Evolutionary conservation across 37 sponge, comb jelly and placozoan species (phyloP).

Genomic region (Mnemiopsis leidyi): DNA sequence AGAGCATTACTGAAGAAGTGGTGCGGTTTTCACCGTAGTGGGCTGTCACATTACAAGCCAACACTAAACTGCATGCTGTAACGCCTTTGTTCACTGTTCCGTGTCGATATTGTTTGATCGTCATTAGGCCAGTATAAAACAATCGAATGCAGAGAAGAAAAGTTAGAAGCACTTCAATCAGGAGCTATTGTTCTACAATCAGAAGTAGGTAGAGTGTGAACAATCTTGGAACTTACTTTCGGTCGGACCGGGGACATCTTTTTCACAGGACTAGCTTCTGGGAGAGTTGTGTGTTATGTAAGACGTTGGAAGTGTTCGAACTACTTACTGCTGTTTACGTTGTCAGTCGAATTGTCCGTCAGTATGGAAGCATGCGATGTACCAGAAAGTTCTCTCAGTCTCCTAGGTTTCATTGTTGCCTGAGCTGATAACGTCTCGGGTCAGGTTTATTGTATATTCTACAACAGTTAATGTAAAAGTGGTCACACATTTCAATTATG

Average conservation of each 20-base stretch:
- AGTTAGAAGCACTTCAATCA: too few relatives aligned
- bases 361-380: neutral
- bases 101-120: too few relatives aligned
- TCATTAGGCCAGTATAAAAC: too few relatives aligned
- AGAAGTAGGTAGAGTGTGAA: too few relatives aligned
- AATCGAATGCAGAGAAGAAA: too few relatives aligned
- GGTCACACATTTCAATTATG: too few relatives aligned
- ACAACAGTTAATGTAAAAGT: too few relatives aligned
- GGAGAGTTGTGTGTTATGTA: neutral
- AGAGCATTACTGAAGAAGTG: neutral
- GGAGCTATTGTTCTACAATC: too few relatives aligned
- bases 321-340: neutral
- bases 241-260: neutral
- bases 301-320: neutral
- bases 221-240: neutral
- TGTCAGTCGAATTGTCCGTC: neutral
- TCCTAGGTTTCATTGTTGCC: neutral
- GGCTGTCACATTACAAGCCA: neutral
- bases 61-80: too few relatives aligned
- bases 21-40: neutral
- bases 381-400: neutral
- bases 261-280: constrained; percentile 13
- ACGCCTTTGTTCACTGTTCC: too few relatives aligned
- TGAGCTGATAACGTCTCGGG: neutral
- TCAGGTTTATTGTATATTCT: too few relatives aligned